Conservation (phyloP, 2,113 vertebrate species). For the Tretioscincus oriximinensis region DNA sequence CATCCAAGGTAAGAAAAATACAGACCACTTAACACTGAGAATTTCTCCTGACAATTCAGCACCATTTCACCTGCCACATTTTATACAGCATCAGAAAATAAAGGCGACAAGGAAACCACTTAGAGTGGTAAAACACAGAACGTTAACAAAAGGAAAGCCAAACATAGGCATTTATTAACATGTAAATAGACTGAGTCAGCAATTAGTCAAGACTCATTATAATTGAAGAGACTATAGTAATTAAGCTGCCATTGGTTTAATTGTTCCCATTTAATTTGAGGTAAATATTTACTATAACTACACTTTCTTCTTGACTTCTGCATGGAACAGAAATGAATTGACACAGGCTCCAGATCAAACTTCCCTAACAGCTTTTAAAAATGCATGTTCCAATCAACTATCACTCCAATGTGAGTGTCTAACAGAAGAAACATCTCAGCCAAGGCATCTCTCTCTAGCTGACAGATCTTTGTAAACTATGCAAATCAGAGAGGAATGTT, state of each 20-base stretch:
- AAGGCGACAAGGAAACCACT: background rate
- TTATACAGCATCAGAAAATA: background rate
- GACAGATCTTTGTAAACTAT: slow-evolving; percentile 25
- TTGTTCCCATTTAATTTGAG: slow-evolving; percentile 46
- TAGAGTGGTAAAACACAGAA: slow-evolving; percentile 26
- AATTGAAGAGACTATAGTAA: slow-evolving; percentile 54
- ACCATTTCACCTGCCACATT: background rate
- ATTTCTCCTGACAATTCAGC: background rate
- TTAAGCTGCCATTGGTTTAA: slow-evolving; percentile 53
- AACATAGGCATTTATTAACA: slow-evolving; percentile 57
- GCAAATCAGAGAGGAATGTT: slow-evolving; percentile 29
- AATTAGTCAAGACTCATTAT: slow-evolving; percentile 59
- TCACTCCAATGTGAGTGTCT: slow-evolving; percentile 4
- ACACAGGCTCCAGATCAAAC: background rate
- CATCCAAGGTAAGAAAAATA: background rate
- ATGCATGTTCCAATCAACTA: slow-evolving; percentile 7
- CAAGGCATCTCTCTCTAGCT: background rate
- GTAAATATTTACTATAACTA: slow-evolving; percentile 50
- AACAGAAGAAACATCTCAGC: background rate
- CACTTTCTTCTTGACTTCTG: slow-evolving; percentile 15
- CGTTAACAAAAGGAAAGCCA: slow-evolving; percentile 44
- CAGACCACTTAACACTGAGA: background rate
- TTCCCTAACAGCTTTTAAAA: slow-evolving; percentile 41
- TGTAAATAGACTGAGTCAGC: slow-evolving; percentile 65
- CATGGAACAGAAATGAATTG: background rate